Base-by-base conservation (phyloP, 2,113 vertebrate genomes). In the Astur gentilis region DNA sequence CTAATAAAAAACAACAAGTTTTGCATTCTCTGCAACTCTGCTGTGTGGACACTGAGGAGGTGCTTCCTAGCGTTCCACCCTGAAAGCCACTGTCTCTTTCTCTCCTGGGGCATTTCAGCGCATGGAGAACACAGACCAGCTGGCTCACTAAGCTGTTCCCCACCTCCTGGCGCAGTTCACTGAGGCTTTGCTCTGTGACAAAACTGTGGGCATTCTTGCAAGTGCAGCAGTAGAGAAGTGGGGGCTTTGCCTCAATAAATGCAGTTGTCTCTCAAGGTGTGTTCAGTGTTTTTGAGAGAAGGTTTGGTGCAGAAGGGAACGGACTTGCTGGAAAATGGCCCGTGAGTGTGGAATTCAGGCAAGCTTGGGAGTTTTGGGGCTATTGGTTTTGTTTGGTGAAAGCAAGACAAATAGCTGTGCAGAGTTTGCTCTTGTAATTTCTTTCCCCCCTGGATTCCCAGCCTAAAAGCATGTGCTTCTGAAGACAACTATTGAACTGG, bases 381-480 rank as follows among this genome's bases (percentile, higher is more conserved):
- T 72, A 5, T 90, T 13, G 8, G 15, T 36, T 85, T 83, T 57
- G 65, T 77, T 65, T 83, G 64, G 29, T 73, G 76, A 95, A 84
- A 96, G 49, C 54, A 86, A 95, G 50, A 84, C 54, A 83, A 83
- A 64, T 57, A 77, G 34, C 65, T 90, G 23, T 86, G 83, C 40
- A 31, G 36, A 61, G 18, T 69, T 87, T 93, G 58, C 27, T 77
- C 31, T 70, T 52, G 54, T 89, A 44, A 73, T 91, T 78, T 80
- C 26, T 54, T 76, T 4, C 5, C 18, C 11, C 22, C 9, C 17
- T 15, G 58, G 9, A 71, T 47, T 87, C 34, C 38, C 54, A 92
- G 62, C 44, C 67, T 72, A 71, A 49, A 88, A 76, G 29, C 29
- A 10, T 32, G 44, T 76, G 57, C 29, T 86, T 64, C 79, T 90